Evolutionary conservation across 1,140 invertebrate genomes (phyloP), one percentile per base, ranked within the genome.

Genomic region (Maniola jurtina): DNA sequence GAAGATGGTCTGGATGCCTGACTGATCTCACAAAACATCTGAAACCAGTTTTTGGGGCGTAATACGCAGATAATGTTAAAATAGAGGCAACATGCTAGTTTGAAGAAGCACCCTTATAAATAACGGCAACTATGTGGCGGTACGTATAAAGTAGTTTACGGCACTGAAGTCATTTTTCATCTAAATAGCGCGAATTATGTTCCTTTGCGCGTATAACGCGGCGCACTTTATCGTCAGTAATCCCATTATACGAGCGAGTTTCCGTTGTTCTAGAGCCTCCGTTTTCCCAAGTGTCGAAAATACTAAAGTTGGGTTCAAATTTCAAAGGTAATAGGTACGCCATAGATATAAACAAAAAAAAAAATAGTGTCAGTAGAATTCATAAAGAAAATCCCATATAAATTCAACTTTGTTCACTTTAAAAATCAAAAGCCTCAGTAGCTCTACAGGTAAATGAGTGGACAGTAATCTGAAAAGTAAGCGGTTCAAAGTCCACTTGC

Each of bases 171-270:
- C 76, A 84, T 83, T 76, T 79, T 71, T 80, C 80, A 83, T 79
- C 71, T 83, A 79, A 83, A 81, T 86, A 72, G 79, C 77, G 78
- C 73, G 80, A 83, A 79, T 81, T 83, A 74, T 71, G 73, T 68
- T 66, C 75, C 75, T 76, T 80, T 69, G 72, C 69, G 73, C 73
- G 77, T 72, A 75, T 83, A 84, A 82, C 82, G 80, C 76, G 67
- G 64, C 77, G 66, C 76, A 84, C 76, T 84, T 86, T 80, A 83
- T 79, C 78, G 81, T 77, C 75, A 74, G 78, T 83, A 83, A 84
- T 84, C 81, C 76, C 56, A 63, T 68, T 66, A 66, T 79, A 73
- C 9, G 9, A 45, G 10, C 42, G 11, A 11, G 42, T 45, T 11
- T n/a, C 42, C 42, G 13, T n/a, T 2, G 13, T 45, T 5, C 13